These are phyloP conservation scores for Matsumyia berberina DNA, from an alignment of 2,888 invertebrate species.

Conservation along the genomic window DNA sequence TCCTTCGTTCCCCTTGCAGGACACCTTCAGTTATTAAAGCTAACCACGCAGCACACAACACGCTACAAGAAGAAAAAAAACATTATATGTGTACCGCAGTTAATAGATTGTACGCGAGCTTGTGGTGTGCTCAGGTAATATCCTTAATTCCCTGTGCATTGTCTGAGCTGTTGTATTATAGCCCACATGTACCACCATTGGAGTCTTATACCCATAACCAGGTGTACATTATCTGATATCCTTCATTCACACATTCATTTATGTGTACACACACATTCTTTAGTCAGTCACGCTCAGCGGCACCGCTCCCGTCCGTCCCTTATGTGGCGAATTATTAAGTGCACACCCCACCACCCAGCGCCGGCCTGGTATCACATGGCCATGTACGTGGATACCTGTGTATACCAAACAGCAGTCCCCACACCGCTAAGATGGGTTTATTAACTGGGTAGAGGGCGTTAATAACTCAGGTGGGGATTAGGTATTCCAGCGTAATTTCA, in stretches of 20 bases:
- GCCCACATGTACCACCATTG: slow-evolving; percentile 50
- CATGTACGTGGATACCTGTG: background rate
- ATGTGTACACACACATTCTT: slow-evolving; percentile 14
- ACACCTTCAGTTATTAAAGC: slow-evolving; percentile 58
- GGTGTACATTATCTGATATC: slow-evolving; percentile 64
- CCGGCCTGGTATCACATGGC: background rate
- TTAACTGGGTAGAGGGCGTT: slow-evolving; percentile 68
- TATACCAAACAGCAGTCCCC: background rate
- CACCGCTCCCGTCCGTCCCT: slow-evolving; percentile 37
- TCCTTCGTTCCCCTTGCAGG: slow-evolving; percentile 55
- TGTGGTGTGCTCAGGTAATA: slow-evolving; percentile 51
- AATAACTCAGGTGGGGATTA: slow-evolving; percentile 76
- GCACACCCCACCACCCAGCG: slow-evolving; percentile 47
- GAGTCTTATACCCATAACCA: slow-evolving; percentile 54
- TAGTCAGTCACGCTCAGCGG: slow-evolving; percentile 27
- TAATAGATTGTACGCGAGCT: slow-evolving; percentile 55
- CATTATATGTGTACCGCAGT: slow-evolving; percentile 30
- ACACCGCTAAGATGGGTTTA: slow-evolving; percentile 50
- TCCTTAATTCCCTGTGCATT: slow-evolving; percentile 71
- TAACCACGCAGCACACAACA: slow-evolving; percentile 22
- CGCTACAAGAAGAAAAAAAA: slow-evolving; percentile 22
- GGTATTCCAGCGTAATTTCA: slow-evolving; percentile 75
- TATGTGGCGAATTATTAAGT: slow-evolving; percentile 74
- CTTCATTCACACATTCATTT: slow-evolving; percentile 57
- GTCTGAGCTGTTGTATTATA: slow-evolving; percentile 71